Evolutionary conservation across 2,888 invertebrate species (phyloP).

Genomic region (Troides helena): DNA sequence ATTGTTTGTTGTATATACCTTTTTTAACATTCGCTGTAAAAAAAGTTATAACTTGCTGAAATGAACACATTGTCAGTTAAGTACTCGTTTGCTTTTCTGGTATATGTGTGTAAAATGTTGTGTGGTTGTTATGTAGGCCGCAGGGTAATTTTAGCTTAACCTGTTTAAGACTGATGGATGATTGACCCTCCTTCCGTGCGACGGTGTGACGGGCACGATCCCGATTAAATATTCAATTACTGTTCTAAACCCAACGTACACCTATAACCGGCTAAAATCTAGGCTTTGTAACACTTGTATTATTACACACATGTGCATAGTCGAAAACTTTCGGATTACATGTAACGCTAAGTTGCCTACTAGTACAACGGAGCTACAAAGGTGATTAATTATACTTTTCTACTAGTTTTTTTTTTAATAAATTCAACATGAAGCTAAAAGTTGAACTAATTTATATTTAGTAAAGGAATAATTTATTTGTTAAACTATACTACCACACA

Average conservation of each 20-base stretch:
- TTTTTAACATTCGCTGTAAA: neutral
- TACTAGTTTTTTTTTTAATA: no score
- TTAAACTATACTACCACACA: no score
- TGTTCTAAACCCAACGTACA: neutral
- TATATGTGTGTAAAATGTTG: constrained; percentile 8
- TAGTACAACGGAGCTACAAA: no score
- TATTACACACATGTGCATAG: no score
- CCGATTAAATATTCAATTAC: constrained; percentile 16
- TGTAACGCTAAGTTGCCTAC: no score
- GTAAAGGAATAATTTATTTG: no score
- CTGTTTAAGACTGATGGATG: constrained; percentile 31
- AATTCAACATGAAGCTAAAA: no score
- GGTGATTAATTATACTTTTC: no score
- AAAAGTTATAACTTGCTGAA: constrained; percentile 7
- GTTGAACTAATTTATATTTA: no score
- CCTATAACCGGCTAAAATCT: no score
- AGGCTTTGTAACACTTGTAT: no score
- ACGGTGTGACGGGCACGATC: constrained; percentile 9
- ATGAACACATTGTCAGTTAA: constrained; percentile 21
- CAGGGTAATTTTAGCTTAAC: constrained; percentile 52
- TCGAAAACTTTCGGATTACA: no score
- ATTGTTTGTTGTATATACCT: neutral
- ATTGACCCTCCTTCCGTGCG: constrained; percentile 20
- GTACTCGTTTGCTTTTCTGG: constrained; percentile 14
- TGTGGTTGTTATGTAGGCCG: constrained; percentile 42